Conservation (phyloP, 1,140 invertebrate genomes). For the Vollenhovia emeryi region DNA sequence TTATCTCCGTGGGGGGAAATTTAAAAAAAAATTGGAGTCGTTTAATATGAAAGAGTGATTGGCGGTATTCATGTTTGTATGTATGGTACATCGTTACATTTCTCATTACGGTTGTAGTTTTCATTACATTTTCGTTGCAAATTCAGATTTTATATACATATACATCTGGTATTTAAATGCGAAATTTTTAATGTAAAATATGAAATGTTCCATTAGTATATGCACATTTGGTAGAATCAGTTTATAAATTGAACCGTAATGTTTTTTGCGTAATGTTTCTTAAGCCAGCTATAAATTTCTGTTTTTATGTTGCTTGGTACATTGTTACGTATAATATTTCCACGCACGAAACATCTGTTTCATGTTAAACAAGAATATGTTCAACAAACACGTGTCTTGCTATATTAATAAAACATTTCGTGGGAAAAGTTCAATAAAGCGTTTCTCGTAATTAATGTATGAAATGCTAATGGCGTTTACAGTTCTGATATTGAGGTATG, state of each 20-base stretch:
- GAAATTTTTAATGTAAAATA: neutral
- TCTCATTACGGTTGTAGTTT: neutral
- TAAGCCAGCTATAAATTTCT: constrained; percentile 11
- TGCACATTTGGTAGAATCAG: neutral
- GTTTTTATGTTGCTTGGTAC: neutral
- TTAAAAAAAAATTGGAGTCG: neutral
- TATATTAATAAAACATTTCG: neutral
- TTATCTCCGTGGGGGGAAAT: neutral
- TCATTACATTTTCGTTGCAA: neutral
- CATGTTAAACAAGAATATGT: constrained; percentile 1
- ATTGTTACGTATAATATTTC: neutral
- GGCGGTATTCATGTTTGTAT: neutral
- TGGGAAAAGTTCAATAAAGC: neutral
- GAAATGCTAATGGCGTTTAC: neutral
- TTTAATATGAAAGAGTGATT: neutral
- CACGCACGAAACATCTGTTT: neutral
- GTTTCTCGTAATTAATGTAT: neutral
- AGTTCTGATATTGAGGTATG: neutral
- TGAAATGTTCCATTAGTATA: constrained; percentile 2
- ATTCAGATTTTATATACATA: neutral
- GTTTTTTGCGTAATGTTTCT: neutral
- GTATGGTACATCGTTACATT: neutral
- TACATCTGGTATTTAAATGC: neutral
- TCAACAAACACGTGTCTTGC: neutral
- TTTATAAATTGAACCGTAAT: neutral